Evolutionary conservation across 2,113 vertebrate genomes (phyloP), one percentile per base, ranked within the genome.

Genomic region (Psilopogon haemacephalus): DNA sequence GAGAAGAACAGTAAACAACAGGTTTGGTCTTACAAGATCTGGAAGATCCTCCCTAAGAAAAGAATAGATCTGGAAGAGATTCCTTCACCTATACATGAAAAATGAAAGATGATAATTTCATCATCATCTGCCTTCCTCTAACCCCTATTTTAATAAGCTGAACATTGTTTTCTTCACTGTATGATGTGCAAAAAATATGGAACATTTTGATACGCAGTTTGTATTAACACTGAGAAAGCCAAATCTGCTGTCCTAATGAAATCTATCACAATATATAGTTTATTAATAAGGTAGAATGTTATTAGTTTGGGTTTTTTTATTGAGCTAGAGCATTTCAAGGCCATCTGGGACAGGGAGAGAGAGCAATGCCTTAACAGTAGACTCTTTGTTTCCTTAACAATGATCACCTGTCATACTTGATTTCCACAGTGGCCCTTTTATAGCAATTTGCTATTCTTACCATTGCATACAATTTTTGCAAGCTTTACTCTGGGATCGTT

Each of bases 331-430:
- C 55, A 88, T 91, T 95, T 77, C 83, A 86, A 89, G 91, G 65
- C 90, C 68, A 48, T 91, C 88, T 82, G 54, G 73, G 60, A 48
- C 48, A 88, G 55, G 24, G 56, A 80, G 69, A 67, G 50, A 62
- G 27, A 62, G 55, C n/a, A 88, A 68, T 84, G 84, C 44, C 86
- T 90, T 83, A 89, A 96, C 93, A 96, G 93, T 89, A 91, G 83
- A 63, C 80, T 89, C 95, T 96, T 97, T 96, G 95, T 97, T 97
- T 87, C 93, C 70, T 48, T 93, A 92, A 93, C 95, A 60, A 90
- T 92, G 90, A 93, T 97, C 96, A 96, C 95, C 96, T 97, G 95
- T 94, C 92, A 90, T 73, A 90, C 80, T 97, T 94, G 83, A 95
- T 95, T 97, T 95, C 83, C 94, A 96, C 85, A 94, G 92, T 75